Percentiles rank a stretch among this genome's conserved stretches.
Evolutionary conservation across 1,140 invertebrate genomes (phyloP).

Genomic region (Bactericera cockerelli): DNA sequence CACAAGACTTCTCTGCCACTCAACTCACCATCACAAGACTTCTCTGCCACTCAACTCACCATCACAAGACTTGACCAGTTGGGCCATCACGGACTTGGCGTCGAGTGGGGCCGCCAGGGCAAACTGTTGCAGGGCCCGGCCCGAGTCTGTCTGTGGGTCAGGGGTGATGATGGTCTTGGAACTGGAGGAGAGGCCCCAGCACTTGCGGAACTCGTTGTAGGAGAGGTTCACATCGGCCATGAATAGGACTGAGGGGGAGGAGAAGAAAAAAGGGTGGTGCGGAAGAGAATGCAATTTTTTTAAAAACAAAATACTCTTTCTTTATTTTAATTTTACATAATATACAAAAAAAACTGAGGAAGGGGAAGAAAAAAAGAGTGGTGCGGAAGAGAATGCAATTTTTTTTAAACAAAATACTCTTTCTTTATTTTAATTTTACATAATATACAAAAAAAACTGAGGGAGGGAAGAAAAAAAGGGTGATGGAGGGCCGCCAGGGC

Average conservation of each 20-base stretch:
- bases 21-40: too few species aligned
- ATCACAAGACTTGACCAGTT: not conserved
- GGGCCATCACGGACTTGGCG: not conserved
- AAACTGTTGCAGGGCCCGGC: not conserved
- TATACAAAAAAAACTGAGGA: too few species aligned
- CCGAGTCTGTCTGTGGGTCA: not conserved
- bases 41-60: not conserved
- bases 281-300: too few species aligned
- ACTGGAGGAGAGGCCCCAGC: not conserved
- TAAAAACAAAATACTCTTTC: too few species aligned
- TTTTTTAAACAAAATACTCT: too few species aligned
- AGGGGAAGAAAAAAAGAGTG: not conserved
- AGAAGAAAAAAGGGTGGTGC: not conserved
- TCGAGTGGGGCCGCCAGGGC: not conserved
- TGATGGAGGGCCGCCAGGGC: not conserved
- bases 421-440: too few species aligned
- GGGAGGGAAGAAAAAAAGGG: too few species aligned
- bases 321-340: too few species aligned
- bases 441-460: too few species aligned
- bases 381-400: too few species aligned
- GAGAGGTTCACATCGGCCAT: not conserved
- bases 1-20: not conserved
- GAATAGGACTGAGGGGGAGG: not conserved
- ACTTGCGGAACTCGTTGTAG: not conserved
- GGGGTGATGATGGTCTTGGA: not conserved